Conservation (phyloP, 2,888 invertebrate genomes). For the Leucoma salicis region DNA sequence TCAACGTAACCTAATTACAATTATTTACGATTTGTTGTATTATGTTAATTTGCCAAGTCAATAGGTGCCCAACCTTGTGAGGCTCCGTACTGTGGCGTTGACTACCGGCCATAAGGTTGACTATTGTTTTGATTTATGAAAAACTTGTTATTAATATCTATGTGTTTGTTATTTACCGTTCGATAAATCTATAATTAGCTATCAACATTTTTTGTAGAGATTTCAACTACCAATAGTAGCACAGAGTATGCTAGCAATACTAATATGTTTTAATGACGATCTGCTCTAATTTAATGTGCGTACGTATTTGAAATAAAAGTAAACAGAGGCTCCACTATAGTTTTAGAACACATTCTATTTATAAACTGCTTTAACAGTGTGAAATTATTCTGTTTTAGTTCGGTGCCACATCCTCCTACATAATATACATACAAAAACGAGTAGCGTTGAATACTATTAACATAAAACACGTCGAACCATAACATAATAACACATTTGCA, state of each 20-base stretch:
- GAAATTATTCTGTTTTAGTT: conserved; percentile 11
- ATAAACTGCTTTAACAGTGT: conserved; percentile 6
- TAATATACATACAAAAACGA: conserved; percentile 19
- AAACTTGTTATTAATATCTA: neutral
- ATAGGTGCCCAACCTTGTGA: conserved; percentile 71
- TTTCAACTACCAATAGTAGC: too few species aligned
- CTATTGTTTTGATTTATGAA: neutral
- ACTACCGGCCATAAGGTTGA: too few species aligned
- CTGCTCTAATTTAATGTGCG: too few species aligned
- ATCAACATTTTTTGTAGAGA: too few species aligned
- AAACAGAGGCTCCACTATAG: too few species aligned
- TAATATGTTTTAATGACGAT: too few species aligned
- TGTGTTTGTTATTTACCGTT: neutral
- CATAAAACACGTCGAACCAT: conserved; percentile 4
- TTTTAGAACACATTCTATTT: too few species aligned
- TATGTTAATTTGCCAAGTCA: conserved; percentile 65
- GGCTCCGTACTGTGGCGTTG: conserved; percentile 49
- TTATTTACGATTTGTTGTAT: conserved; percentile 57
- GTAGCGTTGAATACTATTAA: conserved; percentile 11
- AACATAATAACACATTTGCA: conserved; percentile 16
- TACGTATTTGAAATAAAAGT: too few species aligned
- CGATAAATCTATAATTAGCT: too few species aligned
- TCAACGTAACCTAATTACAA: too few species aligned
- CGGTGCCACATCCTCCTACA: conserved; percentile 23
- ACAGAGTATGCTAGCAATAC: too few species aligned